A percentile compares a stretch with the other conserved stretches of the same genome.
phyloP scores from a whole-genome alignment of 2,797 vertebrate species.

The Lutjanus campechanus region DNA sequence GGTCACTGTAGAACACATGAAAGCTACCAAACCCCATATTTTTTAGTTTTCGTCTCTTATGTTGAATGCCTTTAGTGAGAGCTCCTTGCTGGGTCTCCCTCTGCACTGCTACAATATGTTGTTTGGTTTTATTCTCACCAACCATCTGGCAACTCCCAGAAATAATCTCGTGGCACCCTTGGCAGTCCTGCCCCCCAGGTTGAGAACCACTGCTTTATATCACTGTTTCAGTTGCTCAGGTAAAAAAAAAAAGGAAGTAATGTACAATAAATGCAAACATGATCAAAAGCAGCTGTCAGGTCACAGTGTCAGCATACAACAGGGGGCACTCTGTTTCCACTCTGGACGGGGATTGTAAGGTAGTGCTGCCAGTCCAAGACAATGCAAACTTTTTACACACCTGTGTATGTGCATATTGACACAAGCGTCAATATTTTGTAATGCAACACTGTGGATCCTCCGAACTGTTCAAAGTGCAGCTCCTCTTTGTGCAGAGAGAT shows the following conservation, averaged over 20 bases:
- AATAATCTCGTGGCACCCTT: too few relatives aligned
- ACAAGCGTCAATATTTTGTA: neutral
- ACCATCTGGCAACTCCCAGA: too few relatives aligned
- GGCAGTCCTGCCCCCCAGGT: too few relatives aligned
- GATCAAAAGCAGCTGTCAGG: slow-evolving; percentile 5
- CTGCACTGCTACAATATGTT: too few relatives aligned
- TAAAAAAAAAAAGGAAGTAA: neutral
- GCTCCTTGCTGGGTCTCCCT: too few relatives aligned
- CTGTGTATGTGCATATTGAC: slow-evolving; percentile 5
- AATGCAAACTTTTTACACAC: neutral
- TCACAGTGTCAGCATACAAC: slow-evolving; percentile 6
- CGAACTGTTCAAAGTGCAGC: neutral
- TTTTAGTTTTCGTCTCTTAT: too few relatives aligned
- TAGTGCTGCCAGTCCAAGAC: neutral
- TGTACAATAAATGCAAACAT: neutral
- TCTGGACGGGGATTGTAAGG: slow-evolving; percentile 2
- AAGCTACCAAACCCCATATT: too few relatives aligned
- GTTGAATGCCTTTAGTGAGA: too few relatives aligned
- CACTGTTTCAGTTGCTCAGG: neutral
- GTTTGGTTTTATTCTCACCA: too few relatives aligned
- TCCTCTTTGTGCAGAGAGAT: slow-evolving; percentile 28
- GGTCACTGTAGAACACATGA: too few relatives aligned
- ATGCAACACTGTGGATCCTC: slow-evolving; percentile 1
- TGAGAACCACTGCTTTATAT: too few relatives aligned
- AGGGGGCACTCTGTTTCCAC: slow-evolving; percentile 22